Base-by-base conservation (phyloP, 2,888 invertebrate species). In the Tholera decimalis region DNA sequence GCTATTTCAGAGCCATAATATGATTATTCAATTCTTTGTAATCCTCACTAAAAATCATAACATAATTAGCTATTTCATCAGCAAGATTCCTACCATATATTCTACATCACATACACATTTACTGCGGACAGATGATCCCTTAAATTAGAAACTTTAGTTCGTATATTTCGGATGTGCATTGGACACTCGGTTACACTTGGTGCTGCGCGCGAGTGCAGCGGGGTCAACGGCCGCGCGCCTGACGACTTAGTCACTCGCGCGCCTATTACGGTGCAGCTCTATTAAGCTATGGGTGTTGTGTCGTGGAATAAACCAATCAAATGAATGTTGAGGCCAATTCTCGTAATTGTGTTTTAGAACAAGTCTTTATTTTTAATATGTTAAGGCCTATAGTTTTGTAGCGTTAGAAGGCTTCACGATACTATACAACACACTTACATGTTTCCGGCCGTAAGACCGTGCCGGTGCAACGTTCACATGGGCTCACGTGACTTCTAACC, bases 151-250 rank as follows among this genome's bases (percentile, higher is more conserved):
- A 46, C 9, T 50, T 26, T 0, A 26, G 7, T 22, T 15, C 11
- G 20, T 63, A 28, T 76, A 49, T 68, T 78, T 79, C 67, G 44
- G 73, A 58, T 28, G 59, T 71, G 44, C 56, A 82, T 79, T 86
- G 84, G 84, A 85, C 80, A 85, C 82, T 64, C 50, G 35, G 58
- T 49, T 44, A 82, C 78, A 83, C 78, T 66, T 46, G 41, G 35
- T 58, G 64, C 63, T 80, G 78, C 64, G 71, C 60, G 59, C 46
- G 79, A 80, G 74, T 82, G 85, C 86, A 82, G 41, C 76, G 79
- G 79, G 86, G 77, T 86, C 85, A 53, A 62, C 50, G 82, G 61
- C 85, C 86, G 80, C 77, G 72, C 63, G 83, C 61, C 74, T 73
- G 73, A 54, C 66, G 62, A 18, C 66, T 85, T 85, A 87, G 71